Percentiles rank a stretch among this genome's conserved stretches.
These are phyloP conservation scores for Eubasilissa splendida DNA, from an alignment of 2,888 invertebrate species.

Conservation along the genomic window DNA sequence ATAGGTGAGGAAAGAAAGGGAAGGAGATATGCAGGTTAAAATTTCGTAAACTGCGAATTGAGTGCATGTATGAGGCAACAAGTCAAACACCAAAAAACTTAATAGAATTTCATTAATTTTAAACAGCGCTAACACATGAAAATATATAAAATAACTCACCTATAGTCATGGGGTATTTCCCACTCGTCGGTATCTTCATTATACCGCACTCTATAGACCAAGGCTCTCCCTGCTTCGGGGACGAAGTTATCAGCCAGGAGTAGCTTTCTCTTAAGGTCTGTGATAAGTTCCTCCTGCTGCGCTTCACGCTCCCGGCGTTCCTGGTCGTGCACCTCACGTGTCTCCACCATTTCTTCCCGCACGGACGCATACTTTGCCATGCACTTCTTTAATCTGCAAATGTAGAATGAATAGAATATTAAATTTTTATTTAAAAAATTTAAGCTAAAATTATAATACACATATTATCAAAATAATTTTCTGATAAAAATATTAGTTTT, in stretches of 20 bases:
- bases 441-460: too few relatives aligned
- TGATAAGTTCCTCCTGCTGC: constrained; percentile 91
- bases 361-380: constrained; percentile 83
- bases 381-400: constrained; percentile 87
- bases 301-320: constrained; percentile 94
- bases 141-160: constrained; percentile 25
- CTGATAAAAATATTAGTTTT: too few relatives aligned
- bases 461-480: too few relatives aligned
- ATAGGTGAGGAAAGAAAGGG: too few relatives aligned
- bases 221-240: constrained; percentile 72
- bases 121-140: too few relatives aligned
- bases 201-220: constrained; percentile 63
- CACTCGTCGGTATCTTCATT: constrained; percentile 66
- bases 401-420: background rate
- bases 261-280: constrained; percentile 90
- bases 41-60: too few relatives aligned
- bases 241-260: constrained; percentile 93
- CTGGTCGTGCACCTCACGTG: constrained; percentile 87
- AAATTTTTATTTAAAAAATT: background rate
- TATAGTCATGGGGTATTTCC: constrained; percentile 63
- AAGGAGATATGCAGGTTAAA: too few relatives aligned
- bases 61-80: too few relatives aligned
- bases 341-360: constrained; percentile 71
- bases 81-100: too few relatives aligned
- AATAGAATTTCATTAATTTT: too few relatives aligned